phyloP scores from a whole-genome alignment of 2,797 vertebrate genomes.

The Sebastes hubbsi region DNA sequence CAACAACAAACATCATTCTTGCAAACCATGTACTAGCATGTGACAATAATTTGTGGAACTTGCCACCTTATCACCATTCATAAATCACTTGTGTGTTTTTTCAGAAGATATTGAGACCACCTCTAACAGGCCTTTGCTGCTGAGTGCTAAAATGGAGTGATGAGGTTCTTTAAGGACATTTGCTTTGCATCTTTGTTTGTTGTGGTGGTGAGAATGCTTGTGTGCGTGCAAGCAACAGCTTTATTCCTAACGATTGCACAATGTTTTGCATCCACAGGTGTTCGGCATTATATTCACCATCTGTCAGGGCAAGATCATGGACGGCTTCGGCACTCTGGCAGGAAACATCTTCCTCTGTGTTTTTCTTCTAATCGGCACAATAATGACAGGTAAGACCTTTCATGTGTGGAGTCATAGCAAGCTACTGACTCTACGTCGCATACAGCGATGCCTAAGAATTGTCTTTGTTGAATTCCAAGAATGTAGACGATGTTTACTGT shows the following conservation, averaged over 20 bases:
- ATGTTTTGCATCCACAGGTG: conserved; percentile 78
- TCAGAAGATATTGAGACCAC: neutral
- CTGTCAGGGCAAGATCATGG: conserved; percentile 91
- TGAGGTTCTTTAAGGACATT: neutral
- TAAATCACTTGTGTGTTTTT: too few species aligned
- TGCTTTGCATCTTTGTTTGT: neutral
- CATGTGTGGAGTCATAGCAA: conserved; percentile 14
- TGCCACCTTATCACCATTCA: neutral
- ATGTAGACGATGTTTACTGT: neutral
- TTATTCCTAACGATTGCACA: neutral
- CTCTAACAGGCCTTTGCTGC: neutral
- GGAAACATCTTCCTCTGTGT: conserved; percentile 95
- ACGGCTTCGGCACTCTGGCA: conserved; percentile 80
- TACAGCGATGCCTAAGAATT: neutral
- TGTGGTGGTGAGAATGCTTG: neutral
- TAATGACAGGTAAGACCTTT: conserved; percentile 86
- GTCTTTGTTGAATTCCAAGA: conserved; percentile 16
- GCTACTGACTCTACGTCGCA: neutral
- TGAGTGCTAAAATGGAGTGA: neutral
- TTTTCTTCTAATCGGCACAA: conserved; percentile 88
- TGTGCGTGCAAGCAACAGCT: neutral
- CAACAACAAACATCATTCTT: neutral
- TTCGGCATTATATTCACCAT: conserved; percentile 97
- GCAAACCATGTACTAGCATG: neutral
- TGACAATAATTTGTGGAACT: neutral